Percentiles rank a stretch among this genome's conserved stretches.
Evolutionary conservation across 2,888 invertebrate species (phyloP).

Genomic region (Drosophila neonasuta): DNA sequence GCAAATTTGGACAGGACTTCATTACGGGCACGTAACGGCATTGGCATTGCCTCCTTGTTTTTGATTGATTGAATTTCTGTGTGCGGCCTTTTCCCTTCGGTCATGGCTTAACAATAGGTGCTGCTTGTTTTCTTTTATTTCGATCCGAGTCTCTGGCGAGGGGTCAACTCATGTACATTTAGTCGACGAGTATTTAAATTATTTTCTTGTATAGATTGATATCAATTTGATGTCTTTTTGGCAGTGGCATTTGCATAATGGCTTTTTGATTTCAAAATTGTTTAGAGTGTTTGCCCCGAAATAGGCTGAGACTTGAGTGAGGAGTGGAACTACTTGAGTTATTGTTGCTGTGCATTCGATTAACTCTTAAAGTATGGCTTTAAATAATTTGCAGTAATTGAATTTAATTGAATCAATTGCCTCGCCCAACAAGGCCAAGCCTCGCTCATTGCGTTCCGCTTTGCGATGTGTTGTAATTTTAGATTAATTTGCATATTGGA

Average conservation of each 20-base stretch:
- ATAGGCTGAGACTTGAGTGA: neutral
- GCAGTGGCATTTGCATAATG: slow-evolving; percentile 65
- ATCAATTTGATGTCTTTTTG: slow-evolving; percentile 69
- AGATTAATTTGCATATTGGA: slow-evolving; percentile 73
- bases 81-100: slow-evolving; percentile 7
- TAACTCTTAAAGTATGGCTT: slow-evolving; percentile 9
- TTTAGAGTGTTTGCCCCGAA: slow-evolving; percentile 17
- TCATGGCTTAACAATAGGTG: slow-evolving; percentile 15
- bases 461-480: slow-evolving; percentile 50
- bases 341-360: neutral
- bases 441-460: slow-evolving; percentile 34
- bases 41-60: slow-evolving; percentile 72
- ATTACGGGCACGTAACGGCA: slow-evolving; percentile 73
- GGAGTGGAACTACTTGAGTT: neutral
- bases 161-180: slow-evolving; percentile 21
- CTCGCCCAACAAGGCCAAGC: slow-evolving; percentile 7
- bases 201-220: slow-evolving; percentile 60
- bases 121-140: neutral
- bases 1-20: slow-evolving; percentile 78
- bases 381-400: slow-evolving; percentile 45
- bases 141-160: neutral
- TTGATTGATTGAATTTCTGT: slow-evolving; percentile 78
- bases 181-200: slow-evolving; percentile 56
- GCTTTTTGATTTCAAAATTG: slow-evolving; percentile 63
- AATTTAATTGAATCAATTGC: slow-evolving; percentile 57